Percentiles rank a stretch among this genome's conserved stretches.
These are phyloP conservation scores for Rhinolophus sinicus DNA, from an alignment of 2,113 vertebrate genomes.

Conservation along the genomic window DNA sequence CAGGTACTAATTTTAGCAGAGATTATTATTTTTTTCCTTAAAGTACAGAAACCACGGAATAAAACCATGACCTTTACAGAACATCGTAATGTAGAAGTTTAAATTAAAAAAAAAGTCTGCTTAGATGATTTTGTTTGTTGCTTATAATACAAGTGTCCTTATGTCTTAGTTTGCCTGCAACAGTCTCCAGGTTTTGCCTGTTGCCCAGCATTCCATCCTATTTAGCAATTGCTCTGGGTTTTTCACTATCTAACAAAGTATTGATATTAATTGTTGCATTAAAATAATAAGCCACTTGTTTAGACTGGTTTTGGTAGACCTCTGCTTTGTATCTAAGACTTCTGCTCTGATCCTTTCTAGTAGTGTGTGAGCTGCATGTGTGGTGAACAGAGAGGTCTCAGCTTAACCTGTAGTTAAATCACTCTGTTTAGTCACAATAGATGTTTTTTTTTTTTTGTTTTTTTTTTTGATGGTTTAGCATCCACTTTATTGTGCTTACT, in stretches of 20 bases:
- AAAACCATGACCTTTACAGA: neutral
- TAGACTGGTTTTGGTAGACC: neutral
- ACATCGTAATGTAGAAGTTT: neutral
- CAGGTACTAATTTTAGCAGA: neutral
- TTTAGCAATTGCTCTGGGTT: neutral
- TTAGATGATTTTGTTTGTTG: neutral
- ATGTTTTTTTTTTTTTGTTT: too few relatives aligned
- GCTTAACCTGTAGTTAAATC: neutral
- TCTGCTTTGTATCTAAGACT: neutral
- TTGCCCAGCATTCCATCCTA: neutral
- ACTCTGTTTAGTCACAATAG: neutral
- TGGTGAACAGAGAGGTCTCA: neutral
- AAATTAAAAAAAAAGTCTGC: neutral
- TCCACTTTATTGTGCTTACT: slow-evolving; percentile 81
- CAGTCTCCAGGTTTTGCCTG: neutral
- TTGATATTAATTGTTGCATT: neutral
- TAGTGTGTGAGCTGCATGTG: neutral
- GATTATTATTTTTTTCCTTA: neutral
- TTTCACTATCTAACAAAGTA: neutral
- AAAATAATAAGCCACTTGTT: neutral
- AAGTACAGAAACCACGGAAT: neutral
- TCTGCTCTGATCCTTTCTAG: neutral
- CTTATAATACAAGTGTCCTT: neutral
- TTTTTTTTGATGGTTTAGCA: slow-evolving; percentile 82
- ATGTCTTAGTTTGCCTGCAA: neutral